Conservation (phyloP, 1,140 invertebrate species). For the Daktulosphaira vitifoliae region DNA sequence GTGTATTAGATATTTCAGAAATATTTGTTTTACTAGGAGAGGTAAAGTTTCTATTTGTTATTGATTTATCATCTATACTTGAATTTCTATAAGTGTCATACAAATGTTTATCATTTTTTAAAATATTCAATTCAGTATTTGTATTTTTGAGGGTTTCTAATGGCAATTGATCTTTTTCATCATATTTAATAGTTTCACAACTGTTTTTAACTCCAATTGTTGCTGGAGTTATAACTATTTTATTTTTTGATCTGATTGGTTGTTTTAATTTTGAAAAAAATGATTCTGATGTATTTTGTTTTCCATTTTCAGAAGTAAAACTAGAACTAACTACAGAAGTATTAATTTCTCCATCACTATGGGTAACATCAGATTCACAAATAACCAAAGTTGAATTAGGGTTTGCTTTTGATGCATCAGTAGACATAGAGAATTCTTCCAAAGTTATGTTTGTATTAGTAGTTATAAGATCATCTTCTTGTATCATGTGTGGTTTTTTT, state of each 20-base stretch:
- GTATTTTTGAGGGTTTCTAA: too few species aligned
- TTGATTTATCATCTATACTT: too few species aligned
- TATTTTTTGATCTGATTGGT: not conserved
- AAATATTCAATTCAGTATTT: too few species aligned
- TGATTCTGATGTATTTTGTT: not conserved
- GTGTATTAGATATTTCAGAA: not conserved
- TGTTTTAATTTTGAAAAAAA: not conserved
- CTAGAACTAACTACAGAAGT: not conserved
- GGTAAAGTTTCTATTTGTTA: too few species aligned
- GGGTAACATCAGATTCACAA: slow-evolving; percentile 1
- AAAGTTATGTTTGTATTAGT: not conserved
- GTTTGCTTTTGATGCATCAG: not conserved
- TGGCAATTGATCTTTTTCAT: not conserved
- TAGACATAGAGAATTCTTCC: too few species aligned
- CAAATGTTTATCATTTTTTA: too few species aligned
- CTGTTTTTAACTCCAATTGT: slow-evolving; percentile 4
- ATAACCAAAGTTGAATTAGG: slow-evolving; percentile 8
- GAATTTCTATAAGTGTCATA: too few species aligned
- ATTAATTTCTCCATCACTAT: not conserved
- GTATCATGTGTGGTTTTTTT: not conserved
- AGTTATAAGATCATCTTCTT: not conserved
- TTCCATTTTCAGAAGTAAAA: not conserved
- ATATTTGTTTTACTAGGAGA: not conserved
- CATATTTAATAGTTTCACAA: not conserved
- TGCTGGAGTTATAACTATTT: not conserved